Base-by-base conservation (phyloP, 1,140 invertebrate species). In the Streblospio benedicti region DNA sequence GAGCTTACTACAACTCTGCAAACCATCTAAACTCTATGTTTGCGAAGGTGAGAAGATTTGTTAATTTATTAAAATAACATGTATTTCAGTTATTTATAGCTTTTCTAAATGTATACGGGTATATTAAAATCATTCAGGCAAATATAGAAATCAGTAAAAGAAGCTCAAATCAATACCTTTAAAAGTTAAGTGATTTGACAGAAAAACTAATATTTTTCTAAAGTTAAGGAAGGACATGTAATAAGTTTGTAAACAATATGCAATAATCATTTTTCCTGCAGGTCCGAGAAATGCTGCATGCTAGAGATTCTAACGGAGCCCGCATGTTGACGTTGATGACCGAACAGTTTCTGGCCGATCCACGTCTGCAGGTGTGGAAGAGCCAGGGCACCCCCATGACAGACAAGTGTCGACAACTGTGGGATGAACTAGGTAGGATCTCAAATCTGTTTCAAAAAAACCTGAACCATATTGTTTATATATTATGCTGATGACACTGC, bases 311-410 rank as follows among this genome's bases (percentile, higher is more conserved):
- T 1, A 91, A 91, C 76, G 88, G 88, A 65, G 86, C 88, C 57
- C 77, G 88, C 62, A 90, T 91, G 87, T 77, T 91, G 53, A 87
- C 87, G 59, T 78, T 90, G 60, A 91, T 91, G 72, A 91, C 89
- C n/a, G 87, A 91, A 77, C 88, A 91, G 82, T 91, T 91, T 79
- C 82, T 91, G 58, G 87, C 86, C 14, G 88, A 90, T 76, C 88
- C 88, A 50, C 77, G 87, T 38, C 80, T 90, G 16, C 79, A 87
- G n/a, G 80, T 89, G 49, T 90, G 88, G 87, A 83, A 86, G 75
- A 84, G 85, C 62, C 87, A 89, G 72, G 74, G 87, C 82, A 69
- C 87, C 83, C 60, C 86, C 84, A 89, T 90, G 86, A 87, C 85
- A 55, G 87, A 90, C 74, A 90, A 90, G 73, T 90, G 87, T 75